A percentile compares a stretch with the other conserved stretches of the same genome.
These are phyloP conservation scores for Iphiclides podalirius DNA, from an alignment of 2,888 invertebrate species.

Conservation along the genomic window DNA sequence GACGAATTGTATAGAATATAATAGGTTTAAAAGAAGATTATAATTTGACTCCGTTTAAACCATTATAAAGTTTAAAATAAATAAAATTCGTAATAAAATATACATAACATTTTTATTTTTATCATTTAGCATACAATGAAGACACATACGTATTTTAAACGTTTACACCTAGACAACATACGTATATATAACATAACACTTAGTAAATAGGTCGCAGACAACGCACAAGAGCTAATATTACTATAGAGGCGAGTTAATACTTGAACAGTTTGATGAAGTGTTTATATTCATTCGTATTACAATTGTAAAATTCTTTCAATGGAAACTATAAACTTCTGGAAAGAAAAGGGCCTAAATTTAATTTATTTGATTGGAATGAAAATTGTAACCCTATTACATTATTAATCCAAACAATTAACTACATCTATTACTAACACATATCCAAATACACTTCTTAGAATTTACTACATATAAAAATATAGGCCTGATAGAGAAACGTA, in stretches of 20 bases:
- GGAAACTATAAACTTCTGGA: neutral
- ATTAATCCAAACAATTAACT: neutral
- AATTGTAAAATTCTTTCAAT: neutral
- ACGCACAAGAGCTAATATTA: slow-evolving; percentile 23
- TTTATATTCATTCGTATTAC: neutral
- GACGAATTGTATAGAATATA: too few species aligned
- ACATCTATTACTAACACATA: slow-evolving; percentile 5
- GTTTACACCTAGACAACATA: slow-evolving; percentile 61
- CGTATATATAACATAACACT: slow-evolving; percentile 44
- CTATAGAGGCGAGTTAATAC: slow-evolving; percentile 25
- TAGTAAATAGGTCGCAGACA: slow-evolving; percentile 31
- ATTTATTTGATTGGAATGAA: neutral
- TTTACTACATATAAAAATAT: slow-evolving; percentile 17
- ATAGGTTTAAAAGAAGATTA: too few species aligned
- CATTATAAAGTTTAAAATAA: neutral
- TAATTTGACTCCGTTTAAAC: too few species aligned
- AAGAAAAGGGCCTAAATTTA: neutral
- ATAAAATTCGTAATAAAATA: slow-evolving; percentile 30
- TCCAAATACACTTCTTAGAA: slow-evolving; percentile 2
- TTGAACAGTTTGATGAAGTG: slow-evolving; percentile 3
- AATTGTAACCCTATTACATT: neutral
- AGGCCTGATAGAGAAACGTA: slow-evolving; percentile 14
- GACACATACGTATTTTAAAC: slow-evolving; percentile 41
- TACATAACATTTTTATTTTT: slow-evolving; percentile 39
- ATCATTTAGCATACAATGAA: slow-evolving; percentile 40